Percentiles rank a stretch among this genome's conserved stretches.
Conservation (phyloP, 2,113 vertebrate species). For the Forbesichthys papilliferus region DNA sequence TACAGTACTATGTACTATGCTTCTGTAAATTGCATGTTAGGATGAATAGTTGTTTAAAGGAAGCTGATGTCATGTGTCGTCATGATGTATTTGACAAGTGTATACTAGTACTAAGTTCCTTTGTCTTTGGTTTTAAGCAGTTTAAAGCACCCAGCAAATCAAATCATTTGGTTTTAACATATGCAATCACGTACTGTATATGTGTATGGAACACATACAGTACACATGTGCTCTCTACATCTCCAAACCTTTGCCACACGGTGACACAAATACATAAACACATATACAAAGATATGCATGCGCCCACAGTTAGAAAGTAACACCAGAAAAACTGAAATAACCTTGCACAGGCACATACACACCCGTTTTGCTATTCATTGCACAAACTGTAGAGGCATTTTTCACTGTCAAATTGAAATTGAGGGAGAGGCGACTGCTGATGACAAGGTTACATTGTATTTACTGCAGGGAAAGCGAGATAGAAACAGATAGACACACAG, state of each 20-base stretch:
- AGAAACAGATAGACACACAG: constrained; percentile 12
- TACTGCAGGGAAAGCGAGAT: constrained; percentile 36
- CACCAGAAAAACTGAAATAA: background rate
- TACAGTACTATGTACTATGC: no score
- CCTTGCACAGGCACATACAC: constrained; percentile 3
- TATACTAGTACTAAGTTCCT: no score
- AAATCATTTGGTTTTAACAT: constrained; percentile 22
- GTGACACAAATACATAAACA: constrained; percentile 16
- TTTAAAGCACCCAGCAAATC: no score
- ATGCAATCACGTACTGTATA: no score
- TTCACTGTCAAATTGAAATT: constrained; percentile 54
- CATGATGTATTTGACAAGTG: no score
- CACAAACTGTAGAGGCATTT: constrained; percentile 33
- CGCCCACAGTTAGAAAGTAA: background rate
- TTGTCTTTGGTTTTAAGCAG: no score
- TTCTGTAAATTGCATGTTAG: no score
- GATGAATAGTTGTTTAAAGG: no score
- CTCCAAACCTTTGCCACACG: constrained; percentile 13
- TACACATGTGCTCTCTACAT: constrained; percentile 1
- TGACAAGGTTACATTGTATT: constrained; percentile 63
- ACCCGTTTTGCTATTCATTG: constrained; percentile 29
- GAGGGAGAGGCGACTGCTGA: constrained; percentile 34
- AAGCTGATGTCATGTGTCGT: no score
- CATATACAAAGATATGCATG: background rate
- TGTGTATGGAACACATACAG: background rate